Percentiles rank a stretch among this genome's conserved stretches.
These are phyloP conservation scores for Piaya cayana DNA, from an alignment of 2,113 vertebrate species.

Conservation along the genomic window DNA sequence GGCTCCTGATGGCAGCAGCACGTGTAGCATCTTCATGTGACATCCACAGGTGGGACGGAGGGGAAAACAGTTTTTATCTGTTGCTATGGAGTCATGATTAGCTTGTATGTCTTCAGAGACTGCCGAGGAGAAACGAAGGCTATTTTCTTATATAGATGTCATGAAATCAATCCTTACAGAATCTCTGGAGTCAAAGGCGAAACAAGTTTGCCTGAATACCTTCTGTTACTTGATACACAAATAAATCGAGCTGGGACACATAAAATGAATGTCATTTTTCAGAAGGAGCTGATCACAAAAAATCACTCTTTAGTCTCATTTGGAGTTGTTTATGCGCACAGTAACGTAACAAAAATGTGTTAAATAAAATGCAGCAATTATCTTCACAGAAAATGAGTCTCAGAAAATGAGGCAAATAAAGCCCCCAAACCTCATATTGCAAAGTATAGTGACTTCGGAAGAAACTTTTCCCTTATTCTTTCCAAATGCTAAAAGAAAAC, in stretches of 20 bases:
- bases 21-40: conserved; percentile 70
- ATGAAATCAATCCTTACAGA: conserved; percentile 69
- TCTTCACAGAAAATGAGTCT: background rate
- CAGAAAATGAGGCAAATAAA: conserved; percentile 12
- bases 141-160: conserved; percentile 70
- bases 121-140: conserved; percentile 61
- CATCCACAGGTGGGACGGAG: conserved; percentile 66
- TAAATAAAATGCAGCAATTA: background rate
- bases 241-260: conserved; percentile 19
- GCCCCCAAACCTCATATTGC: background rate
- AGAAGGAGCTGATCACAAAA: conserved; percentile 19
- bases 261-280: conserved; percentile 56
- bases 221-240: conserved; percentile 40
- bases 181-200: conserved; percentile 70
- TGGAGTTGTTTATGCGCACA: conserved; percentile 34
- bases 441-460: conserved; percentile 51
- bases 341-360: background rate
- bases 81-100: conserved; percentile 63
- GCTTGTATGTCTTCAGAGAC: conserved; percentile 63
- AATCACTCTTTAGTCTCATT: conserved; percentile 38
- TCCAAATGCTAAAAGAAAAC: conserved; percentile 77
- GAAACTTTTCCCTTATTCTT: conserved; percentile 70
- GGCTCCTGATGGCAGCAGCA: conserved; percentile 68
- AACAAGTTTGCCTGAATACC: conserved; percentile 65
- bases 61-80: conserved; percentile 66